Percentiles rank a stretch among this genome's conserved stretches.
Conservation (phyloP, 2,797 vertebrate species). For the Carapus acus region DNA sequence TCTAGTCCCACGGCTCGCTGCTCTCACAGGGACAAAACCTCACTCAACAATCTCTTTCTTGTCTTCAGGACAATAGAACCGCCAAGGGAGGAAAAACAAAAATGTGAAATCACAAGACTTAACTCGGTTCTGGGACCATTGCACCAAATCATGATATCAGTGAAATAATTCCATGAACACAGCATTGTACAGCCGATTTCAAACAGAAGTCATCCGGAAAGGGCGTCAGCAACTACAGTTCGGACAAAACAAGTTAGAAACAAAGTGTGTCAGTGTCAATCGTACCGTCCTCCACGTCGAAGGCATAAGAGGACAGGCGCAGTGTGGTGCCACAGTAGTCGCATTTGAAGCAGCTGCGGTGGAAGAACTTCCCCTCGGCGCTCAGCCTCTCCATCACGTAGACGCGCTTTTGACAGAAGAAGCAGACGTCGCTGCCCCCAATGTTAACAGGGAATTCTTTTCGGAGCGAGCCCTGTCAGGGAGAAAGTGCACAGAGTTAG, state of each 20-base stretch:
- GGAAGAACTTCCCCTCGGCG: conserved; percentile 97
- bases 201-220: no score
- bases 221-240: no score
- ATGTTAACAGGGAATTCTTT: conserved; percentile 96
- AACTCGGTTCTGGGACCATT: background rate
- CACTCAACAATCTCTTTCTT: conserved; percentile 53
- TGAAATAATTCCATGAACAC: background rate
- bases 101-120: conserved; percentile 21
- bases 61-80: conserved; percentile 48
- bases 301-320: conserved; percentile 91
- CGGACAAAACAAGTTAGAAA: no score
- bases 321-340: conserved; percentile 93
- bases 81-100: conserved; percentile 21
- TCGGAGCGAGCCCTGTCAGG: conserved; percentile 83
- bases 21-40: conserved; percentile 26
- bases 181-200: background rate
- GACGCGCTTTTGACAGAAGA: conserved; percentile 92
- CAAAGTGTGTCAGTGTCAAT: background rate
- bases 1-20: conserved; percentile 28
- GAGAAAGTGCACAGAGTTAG: no score
- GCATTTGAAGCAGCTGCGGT: conserved; percentile 97
- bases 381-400: conserved; percentile 98
- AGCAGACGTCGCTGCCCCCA: conserved; percentile 96
- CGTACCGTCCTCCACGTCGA: conserved; percentile 90
- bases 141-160: background rate